Evolutionary conservation across 2,797 vertebrate genomes (phyloP).

Genomic region (Pelobates cultripes): DNA sequence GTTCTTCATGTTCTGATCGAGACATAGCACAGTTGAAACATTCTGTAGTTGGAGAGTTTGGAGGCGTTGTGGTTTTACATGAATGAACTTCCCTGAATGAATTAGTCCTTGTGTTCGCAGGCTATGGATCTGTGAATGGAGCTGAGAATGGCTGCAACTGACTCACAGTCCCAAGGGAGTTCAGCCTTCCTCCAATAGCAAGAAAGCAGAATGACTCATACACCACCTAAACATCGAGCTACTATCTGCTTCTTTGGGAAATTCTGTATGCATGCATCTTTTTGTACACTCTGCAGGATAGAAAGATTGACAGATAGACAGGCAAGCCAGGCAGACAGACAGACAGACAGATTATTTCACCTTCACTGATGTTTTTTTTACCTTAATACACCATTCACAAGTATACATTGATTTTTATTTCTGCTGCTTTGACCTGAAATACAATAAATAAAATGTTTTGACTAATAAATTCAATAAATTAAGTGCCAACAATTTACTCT

Average conservation of each 20-base stretch:
- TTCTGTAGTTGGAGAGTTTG: constrained; percentile 52
- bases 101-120: constrained; percentile 71
- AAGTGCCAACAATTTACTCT: no score
- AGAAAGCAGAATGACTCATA: constrained; percentile 80
- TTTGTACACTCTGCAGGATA: not conserved
- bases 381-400: no score
- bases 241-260: constrained; percentile 18
- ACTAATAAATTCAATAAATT: no score
- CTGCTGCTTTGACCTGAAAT: no score
- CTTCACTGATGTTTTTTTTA: no score
- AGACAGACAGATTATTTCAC: no score
- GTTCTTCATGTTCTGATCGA: constrained; percentile 39
- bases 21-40: constrained; percentile 48
- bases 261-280: not conserved
- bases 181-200: constrained; percentile 80
- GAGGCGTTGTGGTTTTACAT: constrained; percentile 77
- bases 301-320: not conserved
- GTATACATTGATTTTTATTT: no score
- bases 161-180: constrained; percentile 77
- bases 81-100: constrained; percentile 92
- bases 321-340: no score
- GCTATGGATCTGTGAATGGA: constrained; percentile 88
- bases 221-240: constrained; percentile 73
- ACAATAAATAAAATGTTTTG: no score
- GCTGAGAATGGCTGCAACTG: constrained; percentile 80